These are phyloP conservation scores for Psilopogon haemacephalus DNA, from an alignment of 2,113 vertebrate species.

Conservation along the genomic window DNA sequence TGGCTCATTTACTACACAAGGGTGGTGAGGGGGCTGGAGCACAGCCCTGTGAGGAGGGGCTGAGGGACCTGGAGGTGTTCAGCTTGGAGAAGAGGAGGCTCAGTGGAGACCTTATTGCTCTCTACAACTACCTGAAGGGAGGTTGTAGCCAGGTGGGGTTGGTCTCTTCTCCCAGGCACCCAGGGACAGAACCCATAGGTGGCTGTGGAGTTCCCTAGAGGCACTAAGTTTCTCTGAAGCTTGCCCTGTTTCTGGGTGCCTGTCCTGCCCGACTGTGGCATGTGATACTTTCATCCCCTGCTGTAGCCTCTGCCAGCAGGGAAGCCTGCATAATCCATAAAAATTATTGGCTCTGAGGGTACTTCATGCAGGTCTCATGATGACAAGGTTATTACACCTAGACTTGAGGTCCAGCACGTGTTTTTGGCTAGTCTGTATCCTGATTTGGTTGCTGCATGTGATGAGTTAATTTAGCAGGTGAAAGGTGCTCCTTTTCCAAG, in stretches of 20 bases:
- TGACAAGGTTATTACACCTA: no score
- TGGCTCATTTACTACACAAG: no score
- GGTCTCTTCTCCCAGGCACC: no score
- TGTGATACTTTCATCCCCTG: accelerated
- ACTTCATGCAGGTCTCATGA: neutral
- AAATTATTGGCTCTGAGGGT: neutral
- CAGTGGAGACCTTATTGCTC: no score
- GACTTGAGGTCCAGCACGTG: accelerated
- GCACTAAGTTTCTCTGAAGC: neutral
- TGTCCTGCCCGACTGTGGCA: neutral
- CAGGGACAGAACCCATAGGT: no score
- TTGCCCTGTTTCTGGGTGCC: neutral
- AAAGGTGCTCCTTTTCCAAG: neutral
- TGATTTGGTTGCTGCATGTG: neutral
- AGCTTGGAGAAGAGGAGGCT: no score
- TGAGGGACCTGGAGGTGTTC: no score
- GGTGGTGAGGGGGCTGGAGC: no score
- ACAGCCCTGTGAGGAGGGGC: no score
- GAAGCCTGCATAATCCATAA: neutral
- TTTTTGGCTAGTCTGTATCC: neutral
- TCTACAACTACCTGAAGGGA: no score
- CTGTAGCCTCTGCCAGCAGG: accelerated
- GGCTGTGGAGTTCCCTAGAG: neutral
- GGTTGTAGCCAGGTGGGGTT: no score
- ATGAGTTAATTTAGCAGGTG: neutral